Percentiles rank a stretch among this genome's conserved stretches.
Conservation (phyloP, 2,797 vertebrate genomes). For the Zenarchopterus dispar region DNA sequence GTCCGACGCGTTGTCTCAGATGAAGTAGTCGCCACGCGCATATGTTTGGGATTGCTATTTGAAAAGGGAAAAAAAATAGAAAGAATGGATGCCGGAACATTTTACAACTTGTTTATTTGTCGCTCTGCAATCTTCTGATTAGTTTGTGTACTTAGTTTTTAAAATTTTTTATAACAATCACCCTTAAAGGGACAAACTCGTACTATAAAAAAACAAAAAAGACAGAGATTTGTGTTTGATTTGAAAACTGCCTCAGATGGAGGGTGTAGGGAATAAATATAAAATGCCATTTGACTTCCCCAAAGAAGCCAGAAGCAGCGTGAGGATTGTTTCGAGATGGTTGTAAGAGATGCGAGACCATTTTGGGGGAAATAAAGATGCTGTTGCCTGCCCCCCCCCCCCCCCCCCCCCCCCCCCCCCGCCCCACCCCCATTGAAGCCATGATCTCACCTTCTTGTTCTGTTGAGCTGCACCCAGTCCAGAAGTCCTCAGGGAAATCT, state of each 20-base stretch:
- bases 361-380: constrained; percentile 20
- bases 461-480: constrained; percentile 67
- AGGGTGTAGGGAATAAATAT: constrained; percentile 14
- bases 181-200: constrained; percentile 59
- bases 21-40: constrained; percentile 41
- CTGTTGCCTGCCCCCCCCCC: constrained; percentile 29
- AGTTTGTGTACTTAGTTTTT: constrained; percentile 70
- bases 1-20: constrained; percentile 45
- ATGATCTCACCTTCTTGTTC: constrained; percentile 59
- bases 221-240: constrained; percentile 11
- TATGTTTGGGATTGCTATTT: constrained; percentile 49
- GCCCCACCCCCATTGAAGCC: constrained; percentile 53
- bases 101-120: constrained; percentile 48
- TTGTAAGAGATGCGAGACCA: constrained; percentile 15
- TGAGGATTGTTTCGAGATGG: constrained; percentile 7
- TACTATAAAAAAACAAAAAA: constrained; percentile 40
- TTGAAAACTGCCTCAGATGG: constrained; percentile 32
- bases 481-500: constrained; percentile 85
- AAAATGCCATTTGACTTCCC: constrained; percentile 33
- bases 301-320: constrained; percentile 16
- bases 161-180: constrained; percentile 67
- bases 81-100: constrained; percentile 52
- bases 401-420: not conserved
- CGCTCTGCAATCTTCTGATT: constrained; percentile 56
- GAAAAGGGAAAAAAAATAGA: not conserved